phyloP scores from a whole-genome alignment of 2,797 vertebrate genomes.

The Anguilla obscura region DNA sequence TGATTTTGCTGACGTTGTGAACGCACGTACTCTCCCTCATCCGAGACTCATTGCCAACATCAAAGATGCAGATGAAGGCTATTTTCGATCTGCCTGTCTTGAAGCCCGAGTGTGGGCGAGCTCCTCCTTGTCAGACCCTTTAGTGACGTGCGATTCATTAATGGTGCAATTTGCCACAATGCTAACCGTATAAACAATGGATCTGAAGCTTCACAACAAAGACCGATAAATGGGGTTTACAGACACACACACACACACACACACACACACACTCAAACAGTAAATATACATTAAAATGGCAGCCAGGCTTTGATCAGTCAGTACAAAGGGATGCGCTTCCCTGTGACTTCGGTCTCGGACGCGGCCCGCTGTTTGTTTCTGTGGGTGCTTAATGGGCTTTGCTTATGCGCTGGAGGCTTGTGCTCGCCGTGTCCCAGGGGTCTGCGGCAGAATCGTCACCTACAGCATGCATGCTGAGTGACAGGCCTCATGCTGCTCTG shows the following conservation, averaged over 20 bases:
- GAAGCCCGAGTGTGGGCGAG: slow-evolving; percentile 21
- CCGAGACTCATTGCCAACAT: not conserved
- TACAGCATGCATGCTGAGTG: not conserved
- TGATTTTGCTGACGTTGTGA: not conserved
- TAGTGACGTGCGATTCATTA: slow-evolving; percentile 50
- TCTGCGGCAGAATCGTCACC: not conserved
- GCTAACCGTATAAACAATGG: slow-evolving; percentile 29
- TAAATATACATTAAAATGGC: slow-evolving; percentile 22
- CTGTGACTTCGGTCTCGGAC: not conserved
- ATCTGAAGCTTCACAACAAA: not conserved
- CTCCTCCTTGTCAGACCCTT: slow-evolving; percentile 49
- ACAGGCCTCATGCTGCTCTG: not conserved
- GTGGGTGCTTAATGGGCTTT: not conserved
- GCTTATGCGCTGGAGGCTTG: not conserved
- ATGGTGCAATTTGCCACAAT: slow-evolving; percentile 38
- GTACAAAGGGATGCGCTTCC: slow-evolving; percentile 32
- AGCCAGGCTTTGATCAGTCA: slow-evolving; percentile 40
- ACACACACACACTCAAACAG: not conserved
- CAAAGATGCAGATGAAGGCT: slow-evolving; percentile 5
- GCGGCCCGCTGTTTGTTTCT: not conserved
- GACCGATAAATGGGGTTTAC: not conserved
- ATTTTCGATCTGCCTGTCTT: slow-evolving; percentile 11
- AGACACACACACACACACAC: not conserved
- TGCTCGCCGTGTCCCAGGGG: not conserved
- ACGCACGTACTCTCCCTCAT: not conserved